phyloP scores from a whole-genome alignment of 2,797 vertebrate genomes.

The Poecilia velifera region DNA sequence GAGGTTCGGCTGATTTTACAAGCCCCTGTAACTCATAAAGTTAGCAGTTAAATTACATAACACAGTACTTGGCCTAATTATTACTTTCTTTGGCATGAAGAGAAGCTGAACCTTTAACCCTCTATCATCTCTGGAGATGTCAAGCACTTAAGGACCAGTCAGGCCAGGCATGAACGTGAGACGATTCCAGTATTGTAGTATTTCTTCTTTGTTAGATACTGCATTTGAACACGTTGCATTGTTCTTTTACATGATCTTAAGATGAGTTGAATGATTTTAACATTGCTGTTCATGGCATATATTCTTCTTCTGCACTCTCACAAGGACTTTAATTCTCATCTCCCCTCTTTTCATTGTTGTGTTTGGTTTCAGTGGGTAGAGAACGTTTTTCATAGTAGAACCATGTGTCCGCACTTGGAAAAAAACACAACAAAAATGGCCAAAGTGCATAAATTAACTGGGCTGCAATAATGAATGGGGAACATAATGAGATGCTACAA shows the following conservation, averaged over 20 bases:
- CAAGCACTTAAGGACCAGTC: constrained; percentile 40
- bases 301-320: constrained; percentile 41
- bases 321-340: constrained; percentile 32
- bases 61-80: constrained; percentile 43
- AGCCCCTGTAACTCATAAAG: neutral
- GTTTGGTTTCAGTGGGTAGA: constrained; percentile 45
- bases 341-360: constrained; percentile 36
- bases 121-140: constrained; percentile 30
- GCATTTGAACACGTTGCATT: constrained; percentile 59
- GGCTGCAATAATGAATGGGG: constrained; percentile 60
- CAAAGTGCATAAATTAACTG: constrained; percentile 50
- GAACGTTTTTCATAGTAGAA: constrained; percentile 36
- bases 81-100: constrained; percentile 68
- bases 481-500: constrained; percentile 61
- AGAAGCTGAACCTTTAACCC: constrained; percentile 51
- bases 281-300: constrained; percentile 51
- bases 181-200: constrained; percentile 48
- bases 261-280: constrained; percentile 58
- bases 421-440: constrained; percentile 16
- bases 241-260: constrained; percentile 55
- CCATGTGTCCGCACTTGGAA: constrained; percentile 26
- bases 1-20: neutral
- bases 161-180: constrained; percentile 29
- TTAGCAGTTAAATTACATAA: constrained; percentile 36
- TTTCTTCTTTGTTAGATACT: constrained; percentile 59